Base-by-base conservation (phyloP, 2,113 vertebrate genomes). In the Gobius niger region DNA sequence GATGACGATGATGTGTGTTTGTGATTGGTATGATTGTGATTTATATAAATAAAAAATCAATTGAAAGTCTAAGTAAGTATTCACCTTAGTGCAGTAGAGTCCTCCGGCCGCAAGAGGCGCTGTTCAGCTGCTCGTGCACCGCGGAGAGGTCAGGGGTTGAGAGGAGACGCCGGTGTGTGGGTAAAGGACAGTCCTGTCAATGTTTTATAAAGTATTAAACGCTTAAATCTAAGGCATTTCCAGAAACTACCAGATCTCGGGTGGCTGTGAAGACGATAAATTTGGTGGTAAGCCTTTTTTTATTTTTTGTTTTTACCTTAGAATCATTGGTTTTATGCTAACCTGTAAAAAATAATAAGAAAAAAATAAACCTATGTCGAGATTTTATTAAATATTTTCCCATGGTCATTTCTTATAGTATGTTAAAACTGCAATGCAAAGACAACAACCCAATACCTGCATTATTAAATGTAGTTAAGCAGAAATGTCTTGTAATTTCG, bases 91-190 rank as follows among this genome's bases (percentile, higher is more conserved):
- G 16, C 9, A 8, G 16, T 14, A 41, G 24, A 34, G 86, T 89
- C 87, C 85, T 89, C 91, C 88, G 65, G 63, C 72, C 4, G 7
- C 7, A 12, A 62, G 75, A 0, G 89, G 78, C 76, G 82, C 77
- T 72, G 54, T 73, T 40, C 1, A 7, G 4, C 15, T 40, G 34
- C 4, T 16, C 7, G 3, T 2, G n/a, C 63, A 66, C 2, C 19
- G n/a, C 52, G 44, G 72, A 71, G 46, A 52, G 53, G 76, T 81
- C 8, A 69, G 6, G 57, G 82, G 63, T 75, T 16, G 6, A 6
- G 6, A 6, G 2, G 6, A 6, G 2, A 50, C 9, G 11, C 64
- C 47, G 62, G 51, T 34, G 0, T 4, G 0, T 2, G 5, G 0
- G 11, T 24, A 70, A 64, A 78, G 67, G 75, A 3, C 75, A 65